Evolutionary conservation across 2,113 vertebrate species (phyloP).

Genomic region (Onychostoma macrolepis): DNA sequence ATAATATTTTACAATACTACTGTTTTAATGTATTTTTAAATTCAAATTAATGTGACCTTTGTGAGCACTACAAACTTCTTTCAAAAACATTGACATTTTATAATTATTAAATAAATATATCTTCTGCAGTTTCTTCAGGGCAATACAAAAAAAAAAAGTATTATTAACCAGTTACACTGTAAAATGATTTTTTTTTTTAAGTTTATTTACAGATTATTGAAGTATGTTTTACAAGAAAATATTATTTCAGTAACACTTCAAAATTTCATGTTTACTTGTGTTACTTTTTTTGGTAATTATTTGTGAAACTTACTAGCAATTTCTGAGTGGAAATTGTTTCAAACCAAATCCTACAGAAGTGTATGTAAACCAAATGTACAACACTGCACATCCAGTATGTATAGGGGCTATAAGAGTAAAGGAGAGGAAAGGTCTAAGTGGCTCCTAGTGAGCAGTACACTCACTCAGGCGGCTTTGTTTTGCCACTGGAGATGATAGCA

Average conservation of each 20-base stretch:
- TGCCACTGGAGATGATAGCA: conserved; percentile 44
- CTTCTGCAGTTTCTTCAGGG: neutral
- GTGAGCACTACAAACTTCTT: neutral
- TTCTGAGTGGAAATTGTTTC: neutral
- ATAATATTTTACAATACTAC: neutral
- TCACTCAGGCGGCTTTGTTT: conserved; percentile 33
- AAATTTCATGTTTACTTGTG: neutral
- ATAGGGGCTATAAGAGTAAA: neutral
- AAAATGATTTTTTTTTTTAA: neutral
- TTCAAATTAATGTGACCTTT: neutral
- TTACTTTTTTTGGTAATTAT: too few species aligned
- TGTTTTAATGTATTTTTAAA: neutral
- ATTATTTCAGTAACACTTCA: neutral
- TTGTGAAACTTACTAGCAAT: neutral
- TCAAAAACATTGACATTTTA: neutral
- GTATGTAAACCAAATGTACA: neutral
- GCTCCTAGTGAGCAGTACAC: neutral
- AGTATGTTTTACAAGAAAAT: neutral
- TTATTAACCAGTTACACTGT: neutral
- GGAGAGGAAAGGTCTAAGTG: conserved; percentile 14
- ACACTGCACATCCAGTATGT: neutral
- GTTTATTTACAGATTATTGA: neutral
- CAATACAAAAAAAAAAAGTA: neutral
- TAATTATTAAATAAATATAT: neutral
- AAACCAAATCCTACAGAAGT: neutral